phyloP scores from a whole-genome alignment of 2,113 vertebrate genomes.

The Petrocephalus microphthalmus region DNA sequence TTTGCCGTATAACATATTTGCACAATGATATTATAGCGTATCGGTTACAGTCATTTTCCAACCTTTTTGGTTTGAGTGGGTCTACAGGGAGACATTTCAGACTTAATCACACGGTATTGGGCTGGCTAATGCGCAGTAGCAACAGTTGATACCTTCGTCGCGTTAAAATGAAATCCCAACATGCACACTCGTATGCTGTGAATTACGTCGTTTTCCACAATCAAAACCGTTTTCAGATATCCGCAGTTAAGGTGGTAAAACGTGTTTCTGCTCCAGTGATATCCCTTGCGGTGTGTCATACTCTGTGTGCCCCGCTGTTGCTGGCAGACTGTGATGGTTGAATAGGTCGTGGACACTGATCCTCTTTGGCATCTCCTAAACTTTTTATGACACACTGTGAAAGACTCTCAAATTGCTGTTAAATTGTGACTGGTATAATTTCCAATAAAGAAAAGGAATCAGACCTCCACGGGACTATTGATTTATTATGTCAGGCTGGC shows the following conservation, averaged over 20 bases:
- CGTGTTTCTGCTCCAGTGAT: neutral
- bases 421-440: neutral
- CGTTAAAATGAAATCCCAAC: neutral
- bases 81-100: neutral
- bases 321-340: neutral
- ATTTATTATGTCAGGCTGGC: neutral
- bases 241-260: neutral
- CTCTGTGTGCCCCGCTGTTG: neutral
- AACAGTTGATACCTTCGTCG: neutral
- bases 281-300: neutral
- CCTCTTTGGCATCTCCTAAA: neutral
- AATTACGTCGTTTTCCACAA: neutral
- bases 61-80: neutral
- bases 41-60: neutral
- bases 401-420: neutral
- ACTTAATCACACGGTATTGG: neutral
- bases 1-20: neutral
- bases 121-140: neutral
- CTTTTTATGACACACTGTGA: conserved; percentile 5
- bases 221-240: neutral
- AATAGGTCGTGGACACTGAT: neutral
- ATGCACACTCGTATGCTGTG: neutral
- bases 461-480: neutral
- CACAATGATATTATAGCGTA: neutral
- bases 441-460: neutral